A percentile compares a stretch with the other conserved stretches of the same genome.
Conservation (phyloP, 2,797 vertebrate species). For the Danionella dracula region DNA sequence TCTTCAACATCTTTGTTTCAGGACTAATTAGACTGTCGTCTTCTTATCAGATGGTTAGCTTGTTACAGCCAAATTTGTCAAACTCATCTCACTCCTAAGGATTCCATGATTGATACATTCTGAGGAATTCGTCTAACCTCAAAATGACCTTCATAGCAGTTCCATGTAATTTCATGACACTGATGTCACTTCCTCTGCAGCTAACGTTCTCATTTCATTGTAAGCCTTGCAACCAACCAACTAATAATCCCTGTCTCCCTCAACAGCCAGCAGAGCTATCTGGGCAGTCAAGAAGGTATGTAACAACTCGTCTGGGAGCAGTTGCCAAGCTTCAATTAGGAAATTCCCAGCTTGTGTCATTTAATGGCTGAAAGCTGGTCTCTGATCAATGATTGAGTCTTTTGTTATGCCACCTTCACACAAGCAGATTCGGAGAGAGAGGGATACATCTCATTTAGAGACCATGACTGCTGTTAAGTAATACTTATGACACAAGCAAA, state of each 20-base stretch:
- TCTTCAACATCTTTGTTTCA: too few species aligned
- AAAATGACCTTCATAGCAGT: conserved; percentile 3
- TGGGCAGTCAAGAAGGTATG: conserved; percentile 4
- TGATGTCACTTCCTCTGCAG: not conserved
- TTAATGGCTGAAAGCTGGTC: conserved; percentile 20
- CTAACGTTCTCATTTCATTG: conserved; percentile 16
- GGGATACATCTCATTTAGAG: conserved; percentile 41
- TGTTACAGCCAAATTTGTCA: too few species aligned
- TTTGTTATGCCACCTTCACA: conserved; percentile 29
- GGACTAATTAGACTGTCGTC: too few species aligned
- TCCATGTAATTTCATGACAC: conserved; percentile 12
- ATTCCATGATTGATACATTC: not conserved
- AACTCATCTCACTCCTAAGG: too few species aligned
- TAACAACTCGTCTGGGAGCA: not conserved
- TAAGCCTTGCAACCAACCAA: not conserved
- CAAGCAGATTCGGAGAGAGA: conserved; percentile 5
- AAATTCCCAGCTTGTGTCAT: conserved; percentile 1
- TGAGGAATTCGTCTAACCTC: not conserved
- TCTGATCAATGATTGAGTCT: conserved; percentile 21
- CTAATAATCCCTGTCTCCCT: not conserved
- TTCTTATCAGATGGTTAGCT: too few species aligned
- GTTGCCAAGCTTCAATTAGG: conserved; percentile 16
- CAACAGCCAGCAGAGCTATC: conserved; percentile 6
- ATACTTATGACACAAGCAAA: conserved; percentile 35
- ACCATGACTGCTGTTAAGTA: conserved; percentile 18